Evolutionary conservation across 2,113 vertebrate species (phyloP), one percentile per base, ranked within the genome.

Genomic region (Apteryx owenii): DNA sequence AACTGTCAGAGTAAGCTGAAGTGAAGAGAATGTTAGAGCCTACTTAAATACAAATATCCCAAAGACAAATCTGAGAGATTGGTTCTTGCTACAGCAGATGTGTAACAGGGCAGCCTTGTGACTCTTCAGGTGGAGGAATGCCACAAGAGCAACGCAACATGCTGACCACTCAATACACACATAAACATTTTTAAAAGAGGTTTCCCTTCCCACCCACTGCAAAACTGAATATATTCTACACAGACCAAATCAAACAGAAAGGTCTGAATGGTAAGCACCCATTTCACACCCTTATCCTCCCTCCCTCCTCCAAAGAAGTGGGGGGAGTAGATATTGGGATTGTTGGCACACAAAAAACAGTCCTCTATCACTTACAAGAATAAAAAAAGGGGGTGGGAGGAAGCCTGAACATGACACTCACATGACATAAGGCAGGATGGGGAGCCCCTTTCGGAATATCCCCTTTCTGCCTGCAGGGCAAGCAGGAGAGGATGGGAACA

Each of bases 401-500:
- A 18, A 60, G 7, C 42, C 46, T 18, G 21, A 64, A 23, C 1
- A 1, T 16, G 16, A 84, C 12, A 17, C 58, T 70, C 42, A 46
- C 0, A 0, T 28, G 20, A n/a, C 5, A 14, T 17, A 42, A 50
- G 42, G 33, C 20, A 92, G 60, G 31, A 5, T n/a, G 18, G 5
- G 62, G 48, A 28, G 50, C 15, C 6, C 7, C 21, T 48, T 93
- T 84, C 53, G 81, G 12, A 3, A 11, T 36, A 70, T 44, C 26
- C 22, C 3, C 36, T 73, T 91, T 36, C 21, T 33, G 31, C 40
- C 62, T 22, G 5, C 1, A 5, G 7, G 22, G 20, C 9, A 56
- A 85, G n/a, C 12, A 80, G 36, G 10, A 89, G 29, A 56, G 26
- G n/a, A 75, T 46, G 44, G 12, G 72, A 69, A 81, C 9, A 40